Evolutionary conservation across 2,888 invertebrate species (phyloP).

Genomic region (Ommatoiulus sabulosus): DNA sequence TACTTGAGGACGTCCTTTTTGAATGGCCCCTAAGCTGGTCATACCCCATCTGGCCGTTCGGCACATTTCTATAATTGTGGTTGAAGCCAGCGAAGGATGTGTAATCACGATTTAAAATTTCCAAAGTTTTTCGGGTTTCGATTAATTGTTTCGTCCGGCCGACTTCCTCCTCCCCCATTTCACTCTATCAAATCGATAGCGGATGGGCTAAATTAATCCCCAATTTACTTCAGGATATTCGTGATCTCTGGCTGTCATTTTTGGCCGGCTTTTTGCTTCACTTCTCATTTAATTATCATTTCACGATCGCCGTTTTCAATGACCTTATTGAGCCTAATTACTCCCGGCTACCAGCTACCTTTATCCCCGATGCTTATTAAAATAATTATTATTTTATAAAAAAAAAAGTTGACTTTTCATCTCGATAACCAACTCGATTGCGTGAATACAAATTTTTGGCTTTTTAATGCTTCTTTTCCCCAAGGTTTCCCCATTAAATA

Average conservation of each 20-base stretch:
- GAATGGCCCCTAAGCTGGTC: neutral
- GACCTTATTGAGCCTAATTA: slow-evolving; percentile 50
- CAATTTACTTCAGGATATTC: slow-evolving; percentile 51
- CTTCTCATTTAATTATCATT: slow-evolving; percentile 48
- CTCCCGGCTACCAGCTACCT: slow-evolving; percentile 36
- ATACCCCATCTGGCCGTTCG: neutral
- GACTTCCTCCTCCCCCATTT: slow-evolving; percentile 15
- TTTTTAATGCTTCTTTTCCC: neutral
- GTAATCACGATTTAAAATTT: slow-evolving; percentile 30
- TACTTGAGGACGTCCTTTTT: too few relatives aligned
- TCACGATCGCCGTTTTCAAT: slow-evolving; percentile 44
- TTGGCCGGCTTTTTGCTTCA: slow-evolving; percentile 47
- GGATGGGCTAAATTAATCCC: slow-evolving; percentile 43
- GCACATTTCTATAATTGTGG: neutral
- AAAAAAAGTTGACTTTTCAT: slow-evolving; percentile 38
- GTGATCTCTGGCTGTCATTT: slow-evolving; percentile 33
- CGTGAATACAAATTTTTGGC: slow-evolving; percentile 6
- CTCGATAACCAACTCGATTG: slow-evolving; percentile 13
- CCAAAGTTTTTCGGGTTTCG: neutral
- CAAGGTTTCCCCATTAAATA: neutral
- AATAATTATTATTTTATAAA: slow-evolving; percentile 30
- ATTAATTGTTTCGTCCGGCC: slow-evolving; percentile 29
- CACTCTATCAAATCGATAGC: slow-evolving; percentile 33
- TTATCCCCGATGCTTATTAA: slow-evolving; percentile 36
- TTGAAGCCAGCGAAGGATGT: neutral